A percentile compares a stretch with the other conserved stretches of the same genome.
Conservation (phyloP, 2,797 vertebrate species). For the Enteromius argenteus region DNA sequence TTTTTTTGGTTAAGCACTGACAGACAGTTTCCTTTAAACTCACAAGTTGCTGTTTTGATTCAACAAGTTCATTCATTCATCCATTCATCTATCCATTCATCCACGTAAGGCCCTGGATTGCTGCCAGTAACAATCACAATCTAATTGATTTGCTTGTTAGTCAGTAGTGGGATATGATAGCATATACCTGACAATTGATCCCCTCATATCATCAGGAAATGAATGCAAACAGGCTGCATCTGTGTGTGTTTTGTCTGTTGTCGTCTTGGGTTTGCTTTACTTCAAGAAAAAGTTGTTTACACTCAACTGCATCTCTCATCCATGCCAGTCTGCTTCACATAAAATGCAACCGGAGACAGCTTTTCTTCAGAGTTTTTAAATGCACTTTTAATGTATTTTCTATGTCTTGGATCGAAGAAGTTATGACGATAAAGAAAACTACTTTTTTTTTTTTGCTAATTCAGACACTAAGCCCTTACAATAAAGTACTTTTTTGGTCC, state of each 20-base stretch:
- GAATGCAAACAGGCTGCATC: not conserved
- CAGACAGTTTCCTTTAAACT: not conserved
- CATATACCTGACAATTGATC: not conserved
- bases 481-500: too few species aligned
- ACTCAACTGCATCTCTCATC: not conserved
- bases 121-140: not conserved
- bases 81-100: not conserved
- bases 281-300: slow-evolving; percentile 12
- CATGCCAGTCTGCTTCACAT: not conserved
- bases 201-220: not conserved
- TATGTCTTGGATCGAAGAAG: not conserved
- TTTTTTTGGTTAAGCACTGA: not conserved
- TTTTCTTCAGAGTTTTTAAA: not conserved
- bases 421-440: not conserved
- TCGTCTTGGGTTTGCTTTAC: slow-evolving; percentile 1
- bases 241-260: not conserved
- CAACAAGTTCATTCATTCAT: slow-evolving; percentile 16
- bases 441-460: not conserved
- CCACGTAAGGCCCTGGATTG: not conserved
- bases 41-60: not conserved
- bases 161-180: not conserved
- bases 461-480: not conserved
- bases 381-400: not conserved
- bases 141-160: not conserved
- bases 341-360: not conserved